Conservation (phyloP, 2,797 vertebrate species). For the Muscicapa comitata region DNA sequence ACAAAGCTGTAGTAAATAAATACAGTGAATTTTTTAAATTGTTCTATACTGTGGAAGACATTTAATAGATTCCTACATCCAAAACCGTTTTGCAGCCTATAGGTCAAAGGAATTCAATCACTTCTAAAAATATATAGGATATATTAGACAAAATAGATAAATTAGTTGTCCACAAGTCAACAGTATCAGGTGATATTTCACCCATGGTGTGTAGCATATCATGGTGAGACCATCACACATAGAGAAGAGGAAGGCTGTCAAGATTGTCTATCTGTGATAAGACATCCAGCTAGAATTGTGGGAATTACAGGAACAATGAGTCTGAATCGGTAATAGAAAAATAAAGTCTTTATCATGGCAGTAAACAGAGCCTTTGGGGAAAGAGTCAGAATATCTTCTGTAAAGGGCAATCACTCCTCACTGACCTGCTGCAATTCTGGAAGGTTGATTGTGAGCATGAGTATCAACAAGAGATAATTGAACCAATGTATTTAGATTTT, state of each 20-base stretch:
- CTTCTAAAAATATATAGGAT: background rate
- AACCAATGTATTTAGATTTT: background rate
- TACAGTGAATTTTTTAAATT: background rate
- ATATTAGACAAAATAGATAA: background rate
- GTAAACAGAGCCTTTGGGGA: background rate
- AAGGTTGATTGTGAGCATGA: background rate
- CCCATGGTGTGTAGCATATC: background rate
- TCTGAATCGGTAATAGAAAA: background rate
- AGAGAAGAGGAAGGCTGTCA: background rate
- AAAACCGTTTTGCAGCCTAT: background rate
- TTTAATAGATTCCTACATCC: background rate
- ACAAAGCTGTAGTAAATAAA: background rate
- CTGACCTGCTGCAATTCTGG: background rate
- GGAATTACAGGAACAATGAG: background rate
- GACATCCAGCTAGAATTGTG: background rate
- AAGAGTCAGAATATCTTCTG: background rate
- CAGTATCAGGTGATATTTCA: background rate
- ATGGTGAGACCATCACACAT: fast-evolving
- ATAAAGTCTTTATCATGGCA: background rate
- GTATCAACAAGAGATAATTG: background rate
- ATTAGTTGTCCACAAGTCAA: background rate
- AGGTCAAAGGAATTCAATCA: background rate
- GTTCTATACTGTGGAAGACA: background rate
- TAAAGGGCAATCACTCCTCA: background rate
- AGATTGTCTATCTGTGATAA: background rate